phyloP scores from a whole-genome alignment of 2,888 invertebrate genomes.

The Perdita meconis region DNA sequence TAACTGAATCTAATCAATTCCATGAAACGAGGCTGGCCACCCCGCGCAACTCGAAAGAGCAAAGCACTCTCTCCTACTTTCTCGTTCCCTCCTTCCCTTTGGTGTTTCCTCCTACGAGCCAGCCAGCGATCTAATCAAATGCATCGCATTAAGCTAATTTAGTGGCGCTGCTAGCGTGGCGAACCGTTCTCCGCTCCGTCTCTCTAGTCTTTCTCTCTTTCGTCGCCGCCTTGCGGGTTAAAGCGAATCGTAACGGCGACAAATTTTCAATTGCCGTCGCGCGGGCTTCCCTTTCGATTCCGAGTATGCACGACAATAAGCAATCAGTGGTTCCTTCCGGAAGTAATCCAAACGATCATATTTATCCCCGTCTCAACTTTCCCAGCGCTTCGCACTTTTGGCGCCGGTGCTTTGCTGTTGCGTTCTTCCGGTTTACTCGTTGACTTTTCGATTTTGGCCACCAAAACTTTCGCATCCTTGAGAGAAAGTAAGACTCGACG shows the following conservation, averaged over 20 bases:
- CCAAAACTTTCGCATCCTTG: too few relatives aligned
- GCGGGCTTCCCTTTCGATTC: conserved; percentile 15
- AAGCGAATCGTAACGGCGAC: conserved; percentile 58
- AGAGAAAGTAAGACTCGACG: too few relatives aligned
- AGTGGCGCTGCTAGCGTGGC: conserved; percentile 76
- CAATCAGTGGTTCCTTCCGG: conserved; percentile 17
- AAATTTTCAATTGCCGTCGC: conserved; percentile 66
- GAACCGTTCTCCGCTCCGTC: conserved; percentile 61
- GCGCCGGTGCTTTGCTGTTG: too few relatives aligned
- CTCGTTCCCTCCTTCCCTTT: conserved; percentile 39
- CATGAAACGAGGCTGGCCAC: conserved; percentile 78
- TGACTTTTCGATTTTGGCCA: too few relatives aligned
- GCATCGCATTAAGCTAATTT: conserved; percentile 81
- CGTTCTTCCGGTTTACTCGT: too few relatives aligned
- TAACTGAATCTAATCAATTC: conserved; percentile 84
- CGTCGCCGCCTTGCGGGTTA: conserved; percentile 60
- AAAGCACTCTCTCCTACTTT: conserved; percentile 51
- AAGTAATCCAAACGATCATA: conserved; percentile 7
- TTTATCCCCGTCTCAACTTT: background rate
- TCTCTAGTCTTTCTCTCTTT: conserved; percentile 32
- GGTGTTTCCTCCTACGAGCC: conserved; percentile 58
- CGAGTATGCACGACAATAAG: conserved; percentile 5
- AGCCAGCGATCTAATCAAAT: conserved; percentile 81
- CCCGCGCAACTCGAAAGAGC: conserved; percentile 73
- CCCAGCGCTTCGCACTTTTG: too few relatives aligned